Evolutionary conservation across 2,888 invertebrate genomes (phyloP), one percentile per base, ranked within the genome.

Genomic region (Sinotaia quadrata): DNA sequence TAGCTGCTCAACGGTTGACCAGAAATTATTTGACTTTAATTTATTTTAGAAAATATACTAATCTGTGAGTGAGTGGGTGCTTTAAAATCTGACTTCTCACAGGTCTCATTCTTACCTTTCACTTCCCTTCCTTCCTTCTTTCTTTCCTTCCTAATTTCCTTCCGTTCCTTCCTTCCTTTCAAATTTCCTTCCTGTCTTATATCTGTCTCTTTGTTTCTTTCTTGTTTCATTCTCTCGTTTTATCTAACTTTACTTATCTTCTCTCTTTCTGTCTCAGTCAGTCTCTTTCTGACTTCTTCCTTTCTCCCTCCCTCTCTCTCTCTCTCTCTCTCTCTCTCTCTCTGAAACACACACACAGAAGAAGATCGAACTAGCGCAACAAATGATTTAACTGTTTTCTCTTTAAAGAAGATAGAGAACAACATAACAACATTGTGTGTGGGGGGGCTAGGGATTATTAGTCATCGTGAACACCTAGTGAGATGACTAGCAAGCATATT

Each of bases 281-380:
- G 27, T 18, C 27, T 31, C 54, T 18, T 31, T 31, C 54, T 2
- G 1, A 0, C 27, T 18, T 31, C 54, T 5, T 12, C 27, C 15
- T 21, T 24, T 21, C 2, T 51, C 52, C 2, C 2, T 21, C 21
- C 27, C 52, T 51, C 21, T n/a, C 52, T 51, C 52, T 21, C 49
- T 15, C 33, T 52, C 52, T 34, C 63, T 63, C 18, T 47, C 34
- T n/a, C 34, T 41, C 56, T 62, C 59, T 12, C 12, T n/a, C n/a
- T n/a, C 2, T 8, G 24, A 4, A n/a, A 5, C 41, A 24, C 41
- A 15, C 24, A 21, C 36, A 33, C 41, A 57, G 27, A 12, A 29
- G n/a, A 41, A 21, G 3, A 47, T 29, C 31, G 60, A 29, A 4
- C 36, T 52, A 21, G 27, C 29, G 27, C 18, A n/a, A n/a, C n/a